Base-by-base conservation (phyloP, 2,113 vertebrate genomes). In the Cyprinodon brontotheroides region DNA sequence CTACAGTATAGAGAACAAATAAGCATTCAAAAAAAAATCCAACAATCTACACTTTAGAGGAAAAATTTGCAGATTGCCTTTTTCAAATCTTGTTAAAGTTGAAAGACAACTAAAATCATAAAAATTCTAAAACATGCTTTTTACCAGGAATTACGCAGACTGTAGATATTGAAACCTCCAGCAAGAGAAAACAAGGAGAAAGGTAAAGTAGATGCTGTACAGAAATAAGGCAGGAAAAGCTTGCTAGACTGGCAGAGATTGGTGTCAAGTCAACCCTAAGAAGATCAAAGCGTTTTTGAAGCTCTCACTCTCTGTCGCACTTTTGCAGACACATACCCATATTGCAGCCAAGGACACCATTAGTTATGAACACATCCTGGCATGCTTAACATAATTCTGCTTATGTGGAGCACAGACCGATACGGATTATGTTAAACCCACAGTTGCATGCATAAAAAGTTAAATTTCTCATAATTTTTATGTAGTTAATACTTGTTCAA, bases 201-300 rank as follows among this genome's bases (percentile, higher is more conserved):
- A 59, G 63, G 74, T 79, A 72, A 85, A 84, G 78, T 7, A 65
- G 63, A 64, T 53, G 67, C 41, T 68, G 40, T 40, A 64, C 59
- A 59, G 64, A 68, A 86, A 84, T 67, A 70, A 78, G 75, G 61
- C 65, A 40, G 61, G n/a, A 66, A 4, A 48, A 39, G 62, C 68
- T 50, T 37, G 59, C 40, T n/a, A 70, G 77, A 77, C 50, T 78
- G 74, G 60, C 76, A 72, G 60, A 73, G 69, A 74, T 64, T 12
- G 70, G 65, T 77, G 82, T 87, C 82, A 83, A 59, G 82, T 87
- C 82, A 83, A 59, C 75, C 82, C 69, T 75, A 68, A 68, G 41
- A 40, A 74, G 64, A 83, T 90, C 68, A 82, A 86, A 81, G 72
- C 74, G 4, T 84, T 75, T 61, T 62, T 87, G 72, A 47, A 48